Percentiles rank a stretch among this genome's conserved stretches.
These are phyloP conservation scores for Diplodus sargus DNA, from an alignment of 2,797 vertebrate species.

Conservation along the genomic window DNA sequence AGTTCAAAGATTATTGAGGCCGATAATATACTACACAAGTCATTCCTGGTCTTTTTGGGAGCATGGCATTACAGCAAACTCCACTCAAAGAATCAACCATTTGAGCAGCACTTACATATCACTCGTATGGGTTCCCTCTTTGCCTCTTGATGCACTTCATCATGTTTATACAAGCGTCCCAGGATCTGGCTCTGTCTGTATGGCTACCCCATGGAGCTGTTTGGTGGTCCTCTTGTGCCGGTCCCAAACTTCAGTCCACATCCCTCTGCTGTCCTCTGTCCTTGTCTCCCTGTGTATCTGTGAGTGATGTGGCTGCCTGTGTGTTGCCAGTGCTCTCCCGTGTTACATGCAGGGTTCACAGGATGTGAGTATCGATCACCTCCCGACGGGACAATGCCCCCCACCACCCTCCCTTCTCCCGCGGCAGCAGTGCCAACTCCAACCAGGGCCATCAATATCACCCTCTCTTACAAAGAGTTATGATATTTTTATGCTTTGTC, in stretches of 20 bases:
- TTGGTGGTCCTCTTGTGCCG: slow-evolving; percentile 38
- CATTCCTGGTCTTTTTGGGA: not conserved
- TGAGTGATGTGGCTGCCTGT: slow-evolving; percentile 45
- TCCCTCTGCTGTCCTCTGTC: slow-evolving; percentile 34
- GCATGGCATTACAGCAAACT: slow-evolving; percentile 15
- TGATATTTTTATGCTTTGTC: slow-evolving; percentile 51
- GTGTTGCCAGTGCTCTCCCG: slow-evolving; percentile 67
- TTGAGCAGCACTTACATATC: slow-evolving; percentile 78
- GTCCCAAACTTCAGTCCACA: slow-evolving; percentile 51
- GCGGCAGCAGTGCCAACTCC: slow-evolving; percentile 70
- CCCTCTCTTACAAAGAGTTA: slow-evolving; percentile 45
- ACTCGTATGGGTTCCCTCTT: slow-evolving; percentile 64
- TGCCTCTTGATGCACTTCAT: slow-evolving; percentile 61
- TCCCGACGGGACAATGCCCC: slow-evolving; percentile 82
- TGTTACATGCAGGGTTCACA: slow-evolving; percentile 80
- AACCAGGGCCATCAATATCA: slow-evolving; percentile 72
- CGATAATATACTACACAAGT: no score
- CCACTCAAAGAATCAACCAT: not conserved
- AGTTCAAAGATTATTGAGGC: no score
- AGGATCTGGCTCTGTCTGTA: slow-evolving; percentile 12
- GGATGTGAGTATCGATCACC: slow-evolving; percentile 85
- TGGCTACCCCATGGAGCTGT: slow-evolving; percentile 70
- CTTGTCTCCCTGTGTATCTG: slow-evolving; percentile 35
- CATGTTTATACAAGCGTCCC: slow-evolving; percentile 46
- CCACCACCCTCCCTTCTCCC: slow-evolving; percentile 52